phyloP scores from a whole-genome alignment of 2,888 invertebrate species.

The Nymphalis polychloros region DNA sequence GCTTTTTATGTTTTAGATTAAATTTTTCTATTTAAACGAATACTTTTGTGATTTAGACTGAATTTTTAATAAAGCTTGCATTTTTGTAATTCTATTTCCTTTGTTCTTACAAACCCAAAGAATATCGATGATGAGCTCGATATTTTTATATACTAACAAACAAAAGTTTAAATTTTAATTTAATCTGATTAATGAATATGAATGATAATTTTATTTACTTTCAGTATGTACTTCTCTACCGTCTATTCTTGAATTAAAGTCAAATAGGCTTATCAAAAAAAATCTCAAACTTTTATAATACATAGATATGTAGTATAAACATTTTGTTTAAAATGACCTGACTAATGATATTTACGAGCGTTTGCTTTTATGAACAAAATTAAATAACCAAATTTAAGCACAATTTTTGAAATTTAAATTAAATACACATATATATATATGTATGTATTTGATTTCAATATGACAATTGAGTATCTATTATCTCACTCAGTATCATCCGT shows the following conservation, averaged over 20 bases:
- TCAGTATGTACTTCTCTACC: background rate
- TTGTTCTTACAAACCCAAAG: slow-evolving; percentile 49
- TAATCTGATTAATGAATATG: background rate
- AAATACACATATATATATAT: too few species aligned
- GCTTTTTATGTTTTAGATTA: slow-evolving; percentile 65
- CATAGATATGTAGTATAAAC: too few species aligned
- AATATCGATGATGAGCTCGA: slow-evolving; percentile 70
- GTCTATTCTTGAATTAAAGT: background rate
- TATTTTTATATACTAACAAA: slow-evolving; percentile 59
- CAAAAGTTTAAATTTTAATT: slow-evolving; percentile 23
- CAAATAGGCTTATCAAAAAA: too few species aligned
- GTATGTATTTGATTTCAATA: too few species aligned
- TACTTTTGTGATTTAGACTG: slow-evolving; percentile 72
- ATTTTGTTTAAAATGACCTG: too few species aligned
- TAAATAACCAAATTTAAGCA: too few species aligned
- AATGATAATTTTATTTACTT: background rate
- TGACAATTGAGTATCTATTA: too few species aligned
- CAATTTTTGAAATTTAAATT: too few species aligned
- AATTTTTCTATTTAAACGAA: slow-evolving; percentile 50
- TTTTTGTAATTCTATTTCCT: slow-evolving; percentile 68
- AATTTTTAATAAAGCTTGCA: slow-evolving; percentile 80
- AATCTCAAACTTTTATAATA: too few species aligned
- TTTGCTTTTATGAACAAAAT: too few species aligned
- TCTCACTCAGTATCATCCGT: too few species aligned
- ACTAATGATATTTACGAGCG: too few species aligned